Evolutionary conservation across 2,113 vertebrate genomes (phyloP).

Genomic region (Suricata suricatta): DNA sequence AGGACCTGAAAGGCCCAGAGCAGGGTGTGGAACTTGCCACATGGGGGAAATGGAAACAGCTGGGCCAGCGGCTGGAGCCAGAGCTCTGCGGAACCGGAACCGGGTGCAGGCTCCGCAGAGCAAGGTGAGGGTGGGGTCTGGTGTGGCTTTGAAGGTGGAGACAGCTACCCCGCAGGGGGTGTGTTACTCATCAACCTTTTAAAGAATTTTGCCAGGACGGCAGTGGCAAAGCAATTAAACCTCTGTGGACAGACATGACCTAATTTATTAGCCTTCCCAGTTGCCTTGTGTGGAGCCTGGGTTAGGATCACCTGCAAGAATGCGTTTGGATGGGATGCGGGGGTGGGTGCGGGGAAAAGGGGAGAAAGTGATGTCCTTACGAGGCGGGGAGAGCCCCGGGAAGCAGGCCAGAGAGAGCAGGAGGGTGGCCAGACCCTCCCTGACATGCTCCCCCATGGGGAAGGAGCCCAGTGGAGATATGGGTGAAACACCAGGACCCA

Average conservation of each 20-base stretch:
- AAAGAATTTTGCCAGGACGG: slow-evolving; percentile 62
- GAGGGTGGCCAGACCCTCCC: too few relatives aligned
- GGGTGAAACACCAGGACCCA: neutral
- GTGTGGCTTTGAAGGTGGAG: slow-evolving; percentile 58
- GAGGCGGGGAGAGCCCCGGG: neutral
- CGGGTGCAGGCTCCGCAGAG: neutral
- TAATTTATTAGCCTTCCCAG: slow-evolving; percentile 65
- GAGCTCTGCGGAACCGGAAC: neutral
- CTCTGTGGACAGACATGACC: slow-evolving; percentile 65
- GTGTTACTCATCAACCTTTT: slow-evolving; percentile 67
- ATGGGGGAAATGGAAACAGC: neutral
- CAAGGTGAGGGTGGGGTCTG: slow-evolving; percentile 1
- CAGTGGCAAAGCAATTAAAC: slow-evolving; percentile 50
- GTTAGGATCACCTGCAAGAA: neutral
- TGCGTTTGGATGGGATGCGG: neutral
- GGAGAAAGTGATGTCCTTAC: neutral
- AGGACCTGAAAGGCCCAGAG: neutral
- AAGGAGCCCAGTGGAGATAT: neutral
- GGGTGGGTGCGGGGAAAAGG: neutral
- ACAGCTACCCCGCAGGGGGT: slow-evolving; percentile 43
- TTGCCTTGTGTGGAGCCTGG: slow-evolving; percentile 33
- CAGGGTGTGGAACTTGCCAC: neutral
- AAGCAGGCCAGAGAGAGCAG: too few relatives aligned
- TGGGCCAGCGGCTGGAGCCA: neutral
- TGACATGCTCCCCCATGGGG: fast-evolving